phyloP scores from a whole-genome alignment of 2,888 invertebrate genomes.

The Drosophila sordidula region DNA sequence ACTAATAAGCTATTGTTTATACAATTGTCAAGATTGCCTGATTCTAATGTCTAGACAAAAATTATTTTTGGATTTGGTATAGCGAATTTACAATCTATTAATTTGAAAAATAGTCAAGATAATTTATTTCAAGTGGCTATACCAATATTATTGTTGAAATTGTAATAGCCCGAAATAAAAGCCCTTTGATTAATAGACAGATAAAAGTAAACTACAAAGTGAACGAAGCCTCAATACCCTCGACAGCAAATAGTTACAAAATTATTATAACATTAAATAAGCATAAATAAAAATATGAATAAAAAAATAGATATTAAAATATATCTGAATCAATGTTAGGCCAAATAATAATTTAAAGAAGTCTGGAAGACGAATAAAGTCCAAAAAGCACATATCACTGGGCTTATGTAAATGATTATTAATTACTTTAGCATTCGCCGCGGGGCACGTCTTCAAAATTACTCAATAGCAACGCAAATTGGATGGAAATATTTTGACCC shows the following conservation, averaged over 20 bases:
- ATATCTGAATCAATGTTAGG: not conserved
- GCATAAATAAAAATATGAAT: not conserved
- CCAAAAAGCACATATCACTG: not conserved
- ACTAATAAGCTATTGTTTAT: too few species aligned
- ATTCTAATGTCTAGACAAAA: not conserved
- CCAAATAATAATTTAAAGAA: too few species aligned
- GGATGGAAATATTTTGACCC: conserved; percentile 4
- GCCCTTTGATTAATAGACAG: not conserved
- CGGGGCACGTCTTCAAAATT: conserved; percentile 17
- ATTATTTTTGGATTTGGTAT: not conserved
- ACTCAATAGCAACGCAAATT: conserved; percentile 3
- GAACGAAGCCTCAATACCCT: too few species aligned
- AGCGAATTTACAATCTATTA: not conserved
- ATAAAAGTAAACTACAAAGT: too few species aligned
- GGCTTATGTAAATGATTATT: not conserved
- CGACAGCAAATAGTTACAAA: too few species aligned
- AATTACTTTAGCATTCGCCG: not conserved
- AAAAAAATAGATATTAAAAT: not conserved
- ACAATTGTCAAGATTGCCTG: not conserved
- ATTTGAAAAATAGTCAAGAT: not conserved
- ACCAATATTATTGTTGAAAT: not conserved
- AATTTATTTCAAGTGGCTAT: not conserved
- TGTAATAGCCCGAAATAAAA: too few species aligned
- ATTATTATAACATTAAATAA: not conserved
- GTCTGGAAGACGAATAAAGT: not conserved